These are phyloP conservation scores for Zaprionus lachaisei DNA, from an alignment of 1,140 invertebrate species.

Conservation along the genomic window DNA sequence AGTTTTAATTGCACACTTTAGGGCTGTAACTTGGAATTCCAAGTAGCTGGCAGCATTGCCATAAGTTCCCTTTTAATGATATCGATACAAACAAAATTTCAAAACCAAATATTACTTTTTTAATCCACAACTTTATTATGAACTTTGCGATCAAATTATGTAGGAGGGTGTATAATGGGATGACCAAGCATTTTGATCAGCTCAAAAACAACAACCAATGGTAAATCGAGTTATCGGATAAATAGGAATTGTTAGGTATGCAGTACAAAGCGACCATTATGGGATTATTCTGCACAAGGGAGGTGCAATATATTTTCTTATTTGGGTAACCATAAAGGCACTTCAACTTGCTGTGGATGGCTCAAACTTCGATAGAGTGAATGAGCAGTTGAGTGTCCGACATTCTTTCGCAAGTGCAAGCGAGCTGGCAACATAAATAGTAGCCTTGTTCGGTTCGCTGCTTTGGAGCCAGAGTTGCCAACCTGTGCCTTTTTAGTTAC, in stretches of 20 bases:
- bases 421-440: conserved; percentile 10
- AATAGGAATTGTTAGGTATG: not conserved
- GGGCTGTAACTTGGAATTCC: not conserved
- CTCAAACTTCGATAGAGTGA: not conserved
- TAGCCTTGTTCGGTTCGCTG: not conserved
- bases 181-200: too few species aligned
- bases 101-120: not conserved
- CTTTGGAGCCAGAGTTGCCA: not conserved
- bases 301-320: not conserved
- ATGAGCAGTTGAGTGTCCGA: not conserved
- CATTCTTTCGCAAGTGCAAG: conserved; percentile 5
- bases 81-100: not conserved
- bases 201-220: too few species aligned
- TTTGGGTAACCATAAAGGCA: not conserved
- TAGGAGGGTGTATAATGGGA: too few species aligned
- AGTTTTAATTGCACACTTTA: not conserved
- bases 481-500: conserved; percentile 6
- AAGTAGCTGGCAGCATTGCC: not conserved
- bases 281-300: not conserved
- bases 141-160: too few species aligned
- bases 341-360: not conserved
- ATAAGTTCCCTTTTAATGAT: too few species aligned
- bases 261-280: not conserved
- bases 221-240: too few species aligned
- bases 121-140: too few species aligned